Conservation (phyloP, 2,888 invertebrate species). For the Ischnura elegans region DNA sequence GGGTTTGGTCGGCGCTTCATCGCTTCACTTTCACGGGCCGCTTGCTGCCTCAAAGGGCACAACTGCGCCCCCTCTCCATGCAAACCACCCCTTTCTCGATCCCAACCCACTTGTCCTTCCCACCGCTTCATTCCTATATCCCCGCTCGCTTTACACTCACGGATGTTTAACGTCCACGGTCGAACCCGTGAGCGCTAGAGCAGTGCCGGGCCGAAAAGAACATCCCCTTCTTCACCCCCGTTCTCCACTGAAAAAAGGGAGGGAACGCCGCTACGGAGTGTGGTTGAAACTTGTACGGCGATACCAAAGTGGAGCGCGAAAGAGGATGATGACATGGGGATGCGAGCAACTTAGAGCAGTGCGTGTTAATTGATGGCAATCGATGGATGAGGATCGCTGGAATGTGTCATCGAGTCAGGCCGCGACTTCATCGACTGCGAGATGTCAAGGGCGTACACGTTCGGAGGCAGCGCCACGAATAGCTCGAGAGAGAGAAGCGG, state of each 20-base stretch:
- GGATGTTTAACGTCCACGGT: neutral
- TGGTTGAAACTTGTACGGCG: neutral
- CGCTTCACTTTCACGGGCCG: constrained; percentile 40
- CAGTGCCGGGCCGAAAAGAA: neutral
- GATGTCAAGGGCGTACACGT: neutral
- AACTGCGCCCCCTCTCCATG: neutral
- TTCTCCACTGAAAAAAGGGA: neutral
- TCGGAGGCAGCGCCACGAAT: neutral
- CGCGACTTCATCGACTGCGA: neutral
- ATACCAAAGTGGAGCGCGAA: neutral
- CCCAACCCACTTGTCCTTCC: neutral
- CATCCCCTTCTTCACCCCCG: neutral
- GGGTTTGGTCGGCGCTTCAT: constrained; percentile 19
- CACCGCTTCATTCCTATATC: neutral
- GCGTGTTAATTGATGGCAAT: constrained; percentile 34
- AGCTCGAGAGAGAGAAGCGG: neutral
- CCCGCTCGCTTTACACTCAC: neutral
- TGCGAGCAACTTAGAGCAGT: neutral
- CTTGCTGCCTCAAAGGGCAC: neutral
- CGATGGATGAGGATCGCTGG: neutral
- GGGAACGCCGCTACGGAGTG: neutral
- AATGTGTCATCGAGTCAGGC: neutral
- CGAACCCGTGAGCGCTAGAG: neutral
- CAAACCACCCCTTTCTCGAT: neutral
- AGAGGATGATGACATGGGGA: neutral